Evolutionary conservation across 53 echinoderm and acorn worm species (phyloP), one percentile per base, ranked within the genome.

Genomic region (Hippasteria phrygiana): DNA sequence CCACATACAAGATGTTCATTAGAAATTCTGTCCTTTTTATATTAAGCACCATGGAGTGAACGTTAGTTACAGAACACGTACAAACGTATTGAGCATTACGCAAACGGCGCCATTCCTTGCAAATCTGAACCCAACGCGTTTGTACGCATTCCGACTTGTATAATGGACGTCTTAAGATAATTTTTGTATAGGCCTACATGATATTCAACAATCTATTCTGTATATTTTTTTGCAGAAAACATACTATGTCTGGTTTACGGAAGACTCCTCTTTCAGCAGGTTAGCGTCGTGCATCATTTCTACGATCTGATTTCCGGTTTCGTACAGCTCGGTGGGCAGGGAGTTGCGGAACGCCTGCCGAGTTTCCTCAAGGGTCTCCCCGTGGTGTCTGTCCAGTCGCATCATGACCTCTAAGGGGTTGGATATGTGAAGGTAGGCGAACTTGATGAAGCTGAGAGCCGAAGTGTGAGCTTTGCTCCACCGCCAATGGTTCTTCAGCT

Each of bases 391-490:
- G 53, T 93, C 92, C 53, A 98, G 80, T 55, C 91, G 91, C 99
- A 98, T 98, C 94, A 98, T 94, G 35, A 98, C 96, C 65, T 98
- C 99, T 29, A 98, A 67, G 5, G 99, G 99, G 65, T 98, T 95
- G 6, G 99, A 95, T 24, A 98, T 98, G 78, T 98, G 96, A 63
- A 98, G 83, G 70, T 98, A 98, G 27, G 94, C 99, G 36, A 93
- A 94, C 69, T 96, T 98, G 48, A 96, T 90, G 36, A 87, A 86
- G 63, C 90, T 94, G 7, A 96, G 56, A 20, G 84, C 93, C 13
- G 75, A n/a, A n/a, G 88, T 94, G 74, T 96, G 96, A 4, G 89
- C 89, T 75, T 93, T 91, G 28, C 91, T 89, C 96, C 96, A 99
- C 27, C 92, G 89, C 92, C 96, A 94, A 75, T 91, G 69, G 54